phyloP scores from a whole-genome alignment of 2,888 invertebrate species.

The Dicranocentrus wangi region DNA sequence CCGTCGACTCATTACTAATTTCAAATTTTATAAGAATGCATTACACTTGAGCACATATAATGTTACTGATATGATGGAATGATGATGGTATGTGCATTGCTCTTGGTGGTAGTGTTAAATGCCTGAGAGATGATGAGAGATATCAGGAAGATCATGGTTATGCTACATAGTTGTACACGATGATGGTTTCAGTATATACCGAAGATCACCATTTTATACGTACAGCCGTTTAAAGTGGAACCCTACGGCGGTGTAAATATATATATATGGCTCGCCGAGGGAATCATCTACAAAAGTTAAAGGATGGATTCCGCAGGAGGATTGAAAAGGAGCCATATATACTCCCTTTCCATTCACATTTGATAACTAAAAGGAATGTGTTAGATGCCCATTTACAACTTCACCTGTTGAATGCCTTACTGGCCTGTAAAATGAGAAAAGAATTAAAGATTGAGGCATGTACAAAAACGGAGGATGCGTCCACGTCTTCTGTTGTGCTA shows the following conservation, averaged over 20 bases:
- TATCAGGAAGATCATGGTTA: background rate
- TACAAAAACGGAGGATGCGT: slow-evolving; percentile 2
- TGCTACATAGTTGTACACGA: background rate
- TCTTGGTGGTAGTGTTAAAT: background rate
- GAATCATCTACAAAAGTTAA: no score
- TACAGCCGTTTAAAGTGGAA: no score
- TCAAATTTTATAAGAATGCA: slow-evolving; percentile 8
- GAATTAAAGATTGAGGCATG: background rate
- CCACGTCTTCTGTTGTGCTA: slow-evolving; percentile 1
- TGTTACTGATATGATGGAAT: background rate
- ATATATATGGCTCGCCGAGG: no score
- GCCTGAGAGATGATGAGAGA: background rate
- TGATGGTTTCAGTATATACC: no score
- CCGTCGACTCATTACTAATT: slow-evolving; percentile 41
- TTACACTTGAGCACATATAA: background rate
- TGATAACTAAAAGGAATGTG: slow-evolving; percentile 32
- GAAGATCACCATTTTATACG: no score
- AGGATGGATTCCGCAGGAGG: background rate
- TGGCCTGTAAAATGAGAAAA: background rate
- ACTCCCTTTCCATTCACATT: background rate
- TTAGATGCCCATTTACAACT: slow-evolving; percentile 26
- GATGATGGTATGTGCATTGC: background rate
- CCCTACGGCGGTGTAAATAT: no score
- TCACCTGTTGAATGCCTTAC: slow-evolving; percentile 13
- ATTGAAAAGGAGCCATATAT: background rate